Conservation (phyloP, 2,797 vertebrate species). For the Psittacula echo region DNA sequence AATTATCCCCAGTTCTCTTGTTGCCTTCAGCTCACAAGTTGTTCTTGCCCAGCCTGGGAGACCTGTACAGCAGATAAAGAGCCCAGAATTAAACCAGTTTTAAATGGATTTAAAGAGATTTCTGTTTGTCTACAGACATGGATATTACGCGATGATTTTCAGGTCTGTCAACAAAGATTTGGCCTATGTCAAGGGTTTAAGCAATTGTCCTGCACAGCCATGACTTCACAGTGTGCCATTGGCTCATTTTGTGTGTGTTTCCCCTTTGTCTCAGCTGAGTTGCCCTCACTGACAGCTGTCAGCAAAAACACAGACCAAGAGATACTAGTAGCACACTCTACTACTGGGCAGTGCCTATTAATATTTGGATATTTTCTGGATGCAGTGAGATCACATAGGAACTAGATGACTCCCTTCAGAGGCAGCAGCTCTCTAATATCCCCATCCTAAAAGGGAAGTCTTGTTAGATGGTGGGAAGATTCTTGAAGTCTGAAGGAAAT, state of each 20-base stretch:
- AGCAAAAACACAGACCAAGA: background rate
- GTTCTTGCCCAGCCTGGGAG: background rate
- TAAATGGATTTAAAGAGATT: background rate
- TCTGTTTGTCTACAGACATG: background rate
- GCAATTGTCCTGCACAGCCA: background rate
- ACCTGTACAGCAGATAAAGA: background rate
- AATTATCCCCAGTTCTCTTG: background rate
- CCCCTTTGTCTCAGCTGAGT: background rate
- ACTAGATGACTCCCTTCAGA: background rate
- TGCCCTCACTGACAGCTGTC: background rate
- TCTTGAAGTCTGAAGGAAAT: background rate
- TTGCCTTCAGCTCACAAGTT: background rate
- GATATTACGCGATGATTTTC: background rate
- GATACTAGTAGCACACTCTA: accelerated
- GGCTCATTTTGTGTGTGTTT: background rate
- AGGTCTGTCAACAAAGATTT: background rate
- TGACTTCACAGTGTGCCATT: background rate
- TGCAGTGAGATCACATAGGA: background rate
- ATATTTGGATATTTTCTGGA: background rate
- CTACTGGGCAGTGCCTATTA: background rate
- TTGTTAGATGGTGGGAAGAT: background rate
- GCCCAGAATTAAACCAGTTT: background rate
- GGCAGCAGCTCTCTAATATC: background rate
- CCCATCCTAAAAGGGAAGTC: background rate
- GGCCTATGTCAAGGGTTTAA: background rate